A percentile compares a stretch with the other conserved stretches of the same genome.
These are phyloP conservation scores for Chunga burmeisteri DNA, from an alignment of 2,113 vertebrate genomes.

Conservation along the genomic window DNA sequence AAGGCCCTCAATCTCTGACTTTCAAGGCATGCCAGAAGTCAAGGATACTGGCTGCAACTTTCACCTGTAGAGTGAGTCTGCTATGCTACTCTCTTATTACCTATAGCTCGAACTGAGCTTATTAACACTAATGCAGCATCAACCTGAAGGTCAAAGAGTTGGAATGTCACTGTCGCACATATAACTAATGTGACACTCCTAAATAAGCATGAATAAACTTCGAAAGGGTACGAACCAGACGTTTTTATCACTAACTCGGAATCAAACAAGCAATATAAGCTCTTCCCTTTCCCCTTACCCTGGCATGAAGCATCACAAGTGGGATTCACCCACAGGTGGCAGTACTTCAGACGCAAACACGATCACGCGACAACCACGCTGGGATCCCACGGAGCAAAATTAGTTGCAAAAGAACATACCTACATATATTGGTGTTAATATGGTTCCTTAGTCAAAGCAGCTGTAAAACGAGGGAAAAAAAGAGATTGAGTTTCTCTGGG, in stretches of 20 bases:
- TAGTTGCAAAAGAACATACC: not conserved
- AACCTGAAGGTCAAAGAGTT: not conserved
- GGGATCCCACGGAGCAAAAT: not conserved
- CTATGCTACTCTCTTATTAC: not conserved
- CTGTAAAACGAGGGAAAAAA: slow-evolving; percentile 1
- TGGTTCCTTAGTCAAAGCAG: not conserved
- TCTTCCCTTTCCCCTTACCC: not conserved
- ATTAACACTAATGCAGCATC: not conserved
- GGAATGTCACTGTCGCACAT: not conserved
- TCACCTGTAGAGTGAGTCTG: not conserved
- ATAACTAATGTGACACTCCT: not conserved
- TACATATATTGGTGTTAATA: not conserved
- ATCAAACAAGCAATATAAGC: not conserved
- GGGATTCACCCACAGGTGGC: slow-evolving; percentile 16
- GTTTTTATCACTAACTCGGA: not conserved
- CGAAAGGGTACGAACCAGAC: not conserved
- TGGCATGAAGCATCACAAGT: not conserved
- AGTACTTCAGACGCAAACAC: slow-evolving; percentile 32
- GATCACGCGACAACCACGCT: rapidly evolving
- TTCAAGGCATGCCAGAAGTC: not conserved
- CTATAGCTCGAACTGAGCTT: not conserved
- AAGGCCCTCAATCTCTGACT: not conserved
- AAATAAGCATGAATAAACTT: not conserved
- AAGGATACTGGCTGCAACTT: not conserved
- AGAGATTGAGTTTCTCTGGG: not conserved